A percentile compares a stretch with the other conserved stretches of the same genome.
Conservation (phyloP, 1,140 invertebrate species). For the Lerema accius region DNA sequence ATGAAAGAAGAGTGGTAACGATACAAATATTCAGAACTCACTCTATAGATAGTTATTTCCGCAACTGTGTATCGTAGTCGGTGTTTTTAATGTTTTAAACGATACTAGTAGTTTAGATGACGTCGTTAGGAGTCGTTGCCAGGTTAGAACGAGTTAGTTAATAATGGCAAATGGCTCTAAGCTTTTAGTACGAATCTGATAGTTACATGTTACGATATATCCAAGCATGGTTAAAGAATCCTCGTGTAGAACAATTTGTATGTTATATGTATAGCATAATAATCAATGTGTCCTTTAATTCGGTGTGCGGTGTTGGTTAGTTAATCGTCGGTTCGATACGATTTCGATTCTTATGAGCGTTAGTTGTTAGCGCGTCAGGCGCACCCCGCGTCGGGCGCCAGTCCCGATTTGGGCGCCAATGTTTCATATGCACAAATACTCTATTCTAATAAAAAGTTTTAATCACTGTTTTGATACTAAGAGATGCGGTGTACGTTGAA, state of each 20-base stretch:
- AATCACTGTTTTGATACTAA: constrained; percentile 73
- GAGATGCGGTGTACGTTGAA: constrained; percentile 45
- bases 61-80: constrained; percentile 67
- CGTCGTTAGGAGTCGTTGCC: constrained; percentile 50
- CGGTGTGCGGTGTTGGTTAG: constrained; percentile 47
- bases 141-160: constrained; percentile 49
- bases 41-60: constrained; percentile 70
- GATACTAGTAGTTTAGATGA: constrained; percentile 72
- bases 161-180: constrained; percentile 63
- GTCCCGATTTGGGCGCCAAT: constrained; percentile 36
- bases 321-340: constrained; percentile 31
- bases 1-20: constrained; percentile 56
- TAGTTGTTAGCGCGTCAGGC: constrained; percentile 39
- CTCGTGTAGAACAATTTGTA: constrained; percentile 68
- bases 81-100: constrained; percentile 71
- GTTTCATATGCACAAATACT: constrained; percentile 72
- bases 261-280: constrained; percentile 65
- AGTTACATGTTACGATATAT: constrained; percentile 63
- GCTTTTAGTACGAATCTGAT: constrained; percentile 73
- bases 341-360: constrained; percentile 51
- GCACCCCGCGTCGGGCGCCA: constrained; percentile 44
- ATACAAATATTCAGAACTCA: constrained; percentile 60
- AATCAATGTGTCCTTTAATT: constrained; percentile 57
- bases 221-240: constrained; percentile 61
- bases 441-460: constrained; percentile 66